A percentile compares a stretch with the other conserved stretches of the same genome.
Evolutionary conservation across 2,888 invertebrate species (phyloP).

Genomic region (Epinotia ramella): DNA sequence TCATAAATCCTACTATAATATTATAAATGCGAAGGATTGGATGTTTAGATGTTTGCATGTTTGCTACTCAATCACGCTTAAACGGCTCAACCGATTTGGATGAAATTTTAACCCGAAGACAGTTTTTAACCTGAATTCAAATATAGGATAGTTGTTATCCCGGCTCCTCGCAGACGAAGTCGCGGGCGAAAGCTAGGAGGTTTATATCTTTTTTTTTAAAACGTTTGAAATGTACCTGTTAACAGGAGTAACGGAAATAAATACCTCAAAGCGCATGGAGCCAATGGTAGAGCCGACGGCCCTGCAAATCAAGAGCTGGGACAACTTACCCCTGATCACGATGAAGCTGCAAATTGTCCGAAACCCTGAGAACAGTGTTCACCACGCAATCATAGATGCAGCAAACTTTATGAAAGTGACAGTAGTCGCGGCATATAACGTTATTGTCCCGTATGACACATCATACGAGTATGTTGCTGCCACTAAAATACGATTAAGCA

Average conservation of each 20-base stretch:
- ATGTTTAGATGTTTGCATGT: no score
- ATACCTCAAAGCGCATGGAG: conserved; percentile 68
- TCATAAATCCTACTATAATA: no score
- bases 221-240: not conserved
- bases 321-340: conserved; percentile 69
- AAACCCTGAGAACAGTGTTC: conserved; percentile 57
- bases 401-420: conserved; percentile 72
- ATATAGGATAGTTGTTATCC: no score
- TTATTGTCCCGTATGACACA: conserved; percentile 60
- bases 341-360: conserved; percentile 61
- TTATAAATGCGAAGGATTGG: no score
- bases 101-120: no score
- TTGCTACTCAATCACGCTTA: no score
- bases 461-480: conserved; percentile 64
- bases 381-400: conserved; percentile 62
- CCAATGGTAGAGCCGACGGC: conserved; percentile 60
- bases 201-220: no score
- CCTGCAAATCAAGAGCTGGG: conserved; percentile 69
- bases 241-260: conserved; percentile 63
- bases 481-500: conserved; percentile 61
- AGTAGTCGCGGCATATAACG: conserved; percentile 69
- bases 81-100: no score
- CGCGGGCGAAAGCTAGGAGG: no score
- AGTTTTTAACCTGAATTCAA: no score
- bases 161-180: no score